phyloP scores from a whole-genome alignment of 2,888 invertebrate genomes.

The Caenorhabditis drosophilae region DNA sequence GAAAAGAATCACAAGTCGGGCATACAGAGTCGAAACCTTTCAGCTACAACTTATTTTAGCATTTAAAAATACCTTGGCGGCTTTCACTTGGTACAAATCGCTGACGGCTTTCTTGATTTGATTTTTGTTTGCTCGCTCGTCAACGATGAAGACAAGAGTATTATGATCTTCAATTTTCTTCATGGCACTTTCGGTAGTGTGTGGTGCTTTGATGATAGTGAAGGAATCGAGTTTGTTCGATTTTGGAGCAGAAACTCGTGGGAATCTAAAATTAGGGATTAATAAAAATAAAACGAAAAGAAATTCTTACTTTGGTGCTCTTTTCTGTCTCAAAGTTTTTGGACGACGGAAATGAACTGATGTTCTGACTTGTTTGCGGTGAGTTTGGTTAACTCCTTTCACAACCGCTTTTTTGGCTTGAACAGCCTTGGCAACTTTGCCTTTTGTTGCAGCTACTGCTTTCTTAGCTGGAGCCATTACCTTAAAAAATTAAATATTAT shows the following conservation, averaged over 20 bases:
- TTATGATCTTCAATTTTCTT: conserved; percentile 99
- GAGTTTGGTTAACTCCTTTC: conserved; percentile 54
- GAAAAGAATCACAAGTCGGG: no score
- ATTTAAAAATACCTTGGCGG: conserved; percentile 82
- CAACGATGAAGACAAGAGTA: conserved; percentile 96
- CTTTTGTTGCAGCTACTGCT: conserved; percentile 7
- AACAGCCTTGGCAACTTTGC: conserved; percentile 63
- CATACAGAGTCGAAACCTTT: no score
- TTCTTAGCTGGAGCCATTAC: conserved; percentile 54
- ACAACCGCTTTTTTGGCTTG: conserved; percentile 66
- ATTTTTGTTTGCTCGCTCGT: conserved; percentile 93
- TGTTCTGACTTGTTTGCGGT: conserved; percentile 80
- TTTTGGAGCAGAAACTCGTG: conserved; percentile 84
- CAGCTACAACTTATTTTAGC: no score
- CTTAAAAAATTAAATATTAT: conserved; percentile 6
- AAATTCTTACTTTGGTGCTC: conserved; percentile 80
- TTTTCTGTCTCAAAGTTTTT: conserved; percentile 76
- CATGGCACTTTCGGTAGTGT: conserved; percentile 99
- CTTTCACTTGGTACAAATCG: conserved; percentile 96
- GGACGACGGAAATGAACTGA: conserved; percentile 94
- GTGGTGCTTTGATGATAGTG: conserved; percentile 94
- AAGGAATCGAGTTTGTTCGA: conserved; percentile 83
- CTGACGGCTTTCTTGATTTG: conserved; percentile 95
- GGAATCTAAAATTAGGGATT: conserved; percentile 77
- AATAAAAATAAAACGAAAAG: background rate